Evolutionary conservation across 2,888 invertebrate species (phyloP).

Genomic region (Achlya flavicornis): DNA sequence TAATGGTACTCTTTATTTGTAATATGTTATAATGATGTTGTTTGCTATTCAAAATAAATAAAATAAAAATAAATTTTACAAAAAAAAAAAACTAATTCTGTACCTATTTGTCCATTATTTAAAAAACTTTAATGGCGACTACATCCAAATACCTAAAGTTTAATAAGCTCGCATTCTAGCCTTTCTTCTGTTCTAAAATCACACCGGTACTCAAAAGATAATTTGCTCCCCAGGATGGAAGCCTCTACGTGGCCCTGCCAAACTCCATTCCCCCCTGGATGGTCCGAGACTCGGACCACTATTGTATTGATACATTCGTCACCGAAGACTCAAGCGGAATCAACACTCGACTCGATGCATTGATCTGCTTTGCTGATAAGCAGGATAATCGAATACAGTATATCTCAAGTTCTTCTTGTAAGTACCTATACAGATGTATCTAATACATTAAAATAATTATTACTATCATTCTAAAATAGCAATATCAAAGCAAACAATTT

Average conservation of each 20-base stretch:
- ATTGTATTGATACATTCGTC: slow-evolving; percentile 73
- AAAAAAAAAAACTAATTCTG: no score
- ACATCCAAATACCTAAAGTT: no score
- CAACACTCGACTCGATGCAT: slow-evolving; percentile 52
- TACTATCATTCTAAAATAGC: no score
- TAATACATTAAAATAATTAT: no score
- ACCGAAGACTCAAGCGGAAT: slow-evolving; percentile 35
- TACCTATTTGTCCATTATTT: no score
- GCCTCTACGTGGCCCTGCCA: slow-evolving; percentile 55
- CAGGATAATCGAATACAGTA: slow-evolving; percentile 39
- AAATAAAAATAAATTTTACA: no score
- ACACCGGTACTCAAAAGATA: not conserved
- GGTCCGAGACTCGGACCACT: slow-evolving; percentile 55
- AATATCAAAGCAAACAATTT: no score
- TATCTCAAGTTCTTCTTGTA: slow-evolving; percentile 57
- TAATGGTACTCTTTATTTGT: no score
- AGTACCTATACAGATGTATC: slow-evolving; percentile 34
- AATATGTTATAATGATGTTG: no score
- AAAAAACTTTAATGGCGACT: no score
- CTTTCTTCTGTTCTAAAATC: not conserved
- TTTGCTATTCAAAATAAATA: no score
- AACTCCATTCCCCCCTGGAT: slow-evolving; percentile 47
- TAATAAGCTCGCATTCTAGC: no score
- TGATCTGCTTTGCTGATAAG: slow-evolving; percentile 57
- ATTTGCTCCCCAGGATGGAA: slow-evolving; percentile 59